Evolutionary conservation across 2,888 invertebrate genomes (phyloP), one percentile per base, ranked within the genome.

Genomic region (Scelioninae gen. 1): DNA sequence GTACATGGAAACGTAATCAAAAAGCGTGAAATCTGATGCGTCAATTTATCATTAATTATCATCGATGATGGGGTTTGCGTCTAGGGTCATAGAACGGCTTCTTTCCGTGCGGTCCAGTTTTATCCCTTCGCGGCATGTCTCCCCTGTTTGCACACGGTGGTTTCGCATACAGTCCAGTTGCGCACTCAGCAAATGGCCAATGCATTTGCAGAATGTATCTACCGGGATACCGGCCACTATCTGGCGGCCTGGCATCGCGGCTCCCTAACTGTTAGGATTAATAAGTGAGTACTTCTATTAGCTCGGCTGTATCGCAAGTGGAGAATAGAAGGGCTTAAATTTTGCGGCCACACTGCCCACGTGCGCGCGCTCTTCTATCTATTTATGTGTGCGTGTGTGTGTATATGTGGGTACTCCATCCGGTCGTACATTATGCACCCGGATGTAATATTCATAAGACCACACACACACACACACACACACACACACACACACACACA

Each of bases 261-360:
- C 83, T 83, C 71, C 81, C 78, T 78, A 83, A 84, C 82, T 83
- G 81, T 81, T 83, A 53, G 84, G 81, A 84, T 84, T 84, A 84
- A 84, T 83, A 84, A 84, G 84, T 81, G 78, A 83, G 81, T 72
- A 80, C 82, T 83, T 84, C 82, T 83, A 83, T 81, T 83, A 84
- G 84, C 83, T 60, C 66, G 71, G 62, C 80, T 83, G 75, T 83
- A 82, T 82, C 78, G 80, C 80, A 72, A 75, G 74, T 69, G 63
- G 58, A 69, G 83, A 63, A 79, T 53, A 68, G 72, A 63, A 77
- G 78, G 81, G 78, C 76, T 83, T 72, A 84, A 82, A 84, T 72
- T 83, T 84, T 81, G 82, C 75, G 81, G 78, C 72, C 65, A 51
- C 62, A 40, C 15, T 56, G 23, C 47, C 66, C 77, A 55, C 63